Percentiles rank a stretch among this genome's conserved stretches.
Conservation (phyloP, 2,113 vertebrate genomes). For the Myotis lucifugus region DNA sequence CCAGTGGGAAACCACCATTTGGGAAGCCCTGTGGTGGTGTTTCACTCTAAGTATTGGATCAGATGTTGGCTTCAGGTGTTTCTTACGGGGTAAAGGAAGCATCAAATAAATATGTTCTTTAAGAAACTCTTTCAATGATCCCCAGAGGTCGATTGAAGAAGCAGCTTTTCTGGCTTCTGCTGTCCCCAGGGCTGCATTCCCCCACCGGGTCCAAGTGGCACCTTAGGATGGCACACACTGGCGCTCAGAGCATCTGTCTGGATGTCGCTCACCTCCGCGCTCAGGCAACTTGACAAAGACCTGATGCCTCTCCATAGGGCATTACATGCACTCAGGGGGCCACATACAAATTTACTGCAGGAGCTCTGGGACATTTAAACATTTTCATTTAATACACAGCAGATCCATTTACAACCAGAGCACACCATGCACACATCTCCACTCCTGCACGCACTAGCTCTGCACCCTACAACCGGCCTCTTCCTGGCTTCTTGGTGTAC, state of each 20-base stretch:
- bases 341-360: fast-evolving
- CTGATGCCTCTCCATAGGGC: fast-evolving
- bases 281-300: fast-evolving
- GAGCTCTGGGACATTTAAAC: background rate
- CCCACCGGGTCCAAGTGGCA: fast-evolving
- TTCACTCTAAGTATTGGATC: background rate
- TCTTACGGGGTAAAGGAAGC: background rate
- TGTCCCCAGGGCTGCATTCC: background rate
- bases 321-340: fast-evolving
- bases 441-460: fast-evolving
- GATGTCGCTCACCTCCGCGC: background rate
- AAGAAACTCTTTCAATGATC: background rate
- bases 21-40: no score
- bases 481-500: fast-evolving
- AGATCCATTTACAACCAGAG: fast-evolving
- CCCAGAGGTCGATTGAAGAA: background rate
- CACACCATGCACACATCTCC: fast-evolving
- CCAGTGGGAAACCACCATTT: fast-evolving
- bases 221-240: background rate
- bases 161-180: background rate
- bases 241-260: background rate
- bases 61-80: background rate
- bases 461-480: fast-evolving
- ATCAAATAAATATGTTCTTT: no score
- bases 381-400: fast-evolving